Percentiles rank a stretch among this genome's conserved stretches.
Conservation (phyloP, 2,797 vertebrate species). For the Poecilia gillii region DNA sequence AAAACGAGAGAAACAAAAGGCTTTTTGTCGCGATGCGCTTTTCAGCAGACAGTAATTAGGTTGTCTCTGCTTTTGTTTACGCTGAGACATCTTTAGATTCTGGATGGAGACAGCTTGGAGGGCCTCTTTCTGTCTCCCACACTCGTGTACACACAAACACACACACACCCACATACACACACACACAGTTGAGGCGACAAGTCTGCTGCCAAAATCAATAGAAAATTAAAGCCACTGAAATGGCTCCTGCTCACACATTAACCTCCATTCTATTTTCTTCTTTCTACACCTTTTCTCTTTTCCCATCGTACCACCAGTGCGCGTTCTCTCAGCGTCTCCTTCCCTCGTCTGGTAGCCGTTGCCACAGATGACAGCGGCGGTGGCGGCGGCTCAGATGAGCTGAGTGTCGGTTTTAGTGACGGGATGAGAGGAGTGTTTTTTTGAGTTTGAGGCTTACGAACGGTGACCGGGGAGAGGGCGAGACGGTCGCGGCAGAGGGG, state of each 20-base stretch:
- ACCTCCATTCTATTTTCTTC: conserved; percentile 63
- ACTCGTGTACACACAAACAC: conserved; percentile 11
- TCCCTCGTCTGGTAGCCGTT: conserved; percentile 56
- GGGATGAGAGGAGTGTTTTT: conserved; percentile 62
- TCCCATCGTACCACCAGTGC: conserved; percentile 36
- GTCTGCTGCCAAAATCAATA: conserved; percentile 78
- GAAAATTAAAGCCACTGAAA: conserved; percentile 82
- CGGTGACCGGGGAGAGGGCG: conserved; percentile 36
- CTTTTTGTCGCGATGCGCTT: background rate
- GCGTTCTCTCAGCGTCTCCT: conserved; percentile 48
- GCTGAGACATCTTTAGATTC: conserved; percentile 19
- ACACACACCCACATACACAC: conserved; percentile 25
- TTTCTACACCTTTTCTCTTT: conserved; percentile 38
- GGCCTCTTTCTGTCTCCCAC: conserved; percentile 3
- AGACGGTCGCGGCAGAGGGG: conserved; percentile 56
- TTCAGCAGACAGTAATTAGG: conserved; percentile 4
- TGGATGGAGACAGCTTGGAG: conserved; percentile 30
- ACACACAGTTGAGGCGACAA: conserved; percentile 27
- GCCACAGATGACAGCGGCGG: conserved; percentile 49
- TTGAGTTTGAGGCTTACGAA: conserved; percentile 70
- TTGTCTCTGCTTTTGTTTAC: conserved; percentile 25
- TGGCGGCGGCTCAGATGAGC: conserved; percentile 51
- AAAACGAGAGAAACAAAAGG: background rate
- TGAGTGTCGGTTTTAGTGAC: conserved; percentile 70
- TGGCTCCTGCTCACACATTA: conserved; percentile 79